Evolutionary conservation across 1,140 invertebrate species (phyloP), one percentile per base, ranked within the genome.

Genomic region (Coenobita brevimanus): DNA sequence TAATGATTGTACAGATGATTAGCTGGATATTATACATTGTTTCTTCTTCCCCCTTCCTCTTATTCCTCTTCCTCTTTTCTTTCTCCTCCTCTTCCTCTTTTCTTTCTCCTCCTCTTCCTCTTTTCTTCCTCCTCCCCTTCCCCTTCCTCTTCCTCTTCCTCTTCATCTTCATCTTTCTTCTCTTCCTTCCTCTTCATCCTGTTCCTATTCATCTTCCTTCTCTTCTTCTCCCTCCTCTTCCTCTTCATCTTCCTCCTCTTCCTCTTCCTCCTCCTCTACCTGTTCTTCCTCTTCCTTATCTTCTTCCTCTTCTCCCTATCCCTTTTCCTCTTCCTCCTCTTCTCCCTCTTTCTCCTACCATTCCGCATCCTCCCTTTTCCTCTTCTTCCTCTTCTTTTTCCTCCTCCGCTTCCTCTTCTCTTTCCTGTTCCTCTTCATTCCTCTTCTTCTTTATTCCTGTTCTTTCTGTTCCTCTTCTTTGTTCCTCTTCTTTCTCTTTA

Each of bases 51-150:
- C n/a, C n/a, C n/a, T n/a, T n/a, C n/a, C n/a, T n/a, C n/a, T n/a
- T n/a, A n/a, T n/a, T n/a, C n/a, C n/a, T n/a, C n/a, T 57, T 10
- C n/a, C 13, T 57, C n/a, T 57, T 57, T 13, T 57, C n/a, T 57
- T 57, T 57, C 13, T 57, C n/a, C n/a, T 57, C 54, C n/a, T n/a
- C 54, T 57, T 57, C n/a, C 54, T n/a, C n/a, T 57, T 57, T 13
- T 57, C n/a, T 57, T n/a, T n/a, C n/a, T 57, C 54, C n/a, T 57
- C n/a, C 54, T 57, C n/a, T 57, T 57, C n/a, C 54, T 57, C n/a
- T 57, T 57, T 57, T n/a, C n/a, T 57, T 57, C n/a, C 54, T 57
- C n/a, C 13, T n/a, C 13, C n/a, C n/a, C n/a, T 10, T 57, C 54
- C 54, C 54, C 54, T n/a, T n/a, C 54, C n/a, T 57, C 54, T 10